These are phyloP conservation scores for Thymelicus lineola DNA, from an alignment of 2,888 invertebrate genomes.

Conservation along the genomic window DNA sequence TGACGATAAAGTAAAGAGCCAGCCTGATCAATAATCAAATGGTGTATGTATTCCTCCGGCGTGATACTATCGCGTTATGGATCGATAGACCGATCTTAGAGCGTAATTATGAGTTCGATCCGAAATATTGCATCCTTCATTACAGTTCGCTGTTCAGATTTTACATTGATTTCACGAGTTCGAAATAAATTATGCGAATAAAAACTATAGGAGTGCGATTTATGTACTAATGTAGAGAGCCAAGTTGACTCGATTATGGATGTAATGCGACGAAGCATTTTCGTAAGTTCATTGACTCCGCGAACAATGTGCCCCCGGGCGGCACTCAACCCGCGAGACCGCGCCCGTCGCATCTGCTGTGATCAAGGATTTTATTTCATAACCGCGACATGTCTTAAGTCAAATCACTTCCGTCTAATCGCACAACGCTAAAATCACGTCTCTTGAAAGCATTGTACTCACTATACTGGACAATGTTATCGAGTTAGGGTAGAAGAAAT, in stretches of 20 bases:
- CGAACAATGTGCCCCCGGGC: conserved; percentile 74
- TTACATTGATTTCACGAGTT: conserved; percentile 53
- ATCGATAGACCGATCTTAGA: conserved; percentile 19
- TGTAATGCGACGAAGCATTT: conserved; percentile 80
- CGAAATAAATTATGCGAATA: conserved; percentile 55
- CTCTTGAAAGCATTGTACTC: background rate
- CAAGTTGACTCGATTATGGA: conserved; percentile 80
- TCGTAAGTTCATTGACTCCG: conserved; percentile 81
- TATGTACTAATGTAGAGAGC: conserved; percentile 75
- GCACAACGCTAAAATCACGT: background rate
- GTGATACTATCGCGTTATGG: conserved; percentile 17
- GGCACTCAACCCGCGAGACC: conserved; percentile 54
- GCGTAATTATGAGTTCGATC: conserved; percentile 17
- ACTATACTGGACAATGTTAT: too few relatives aligned
- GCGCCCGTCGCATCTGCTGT: conserved; percentile 72
- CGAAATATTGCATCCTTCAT: conserved; percentile 10
- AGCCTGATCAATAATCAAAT: conserved; percentile 18
- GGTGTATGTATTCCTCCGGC: conserved; percentile 11
- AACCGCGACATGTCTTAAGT: conserved; percentile 60
- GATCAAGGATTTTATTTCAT: conserved; percentile 70
- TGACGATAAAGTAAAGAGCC: conserved; percentile 36
- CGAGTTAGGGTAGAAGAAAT: too few relatives aligned
- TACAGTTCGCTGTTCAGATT: conserved; percentile 18
- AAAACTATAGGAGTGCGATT: conserved; percentile 64
- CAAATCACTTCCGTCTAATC: conserved; percentile 20